Evolutionary conservation across 1,140 invertebrate genomes (phyloP), one percentile per base, ranked within the genome.

Genomic region (Paralvinella palmiformis): DNA sequence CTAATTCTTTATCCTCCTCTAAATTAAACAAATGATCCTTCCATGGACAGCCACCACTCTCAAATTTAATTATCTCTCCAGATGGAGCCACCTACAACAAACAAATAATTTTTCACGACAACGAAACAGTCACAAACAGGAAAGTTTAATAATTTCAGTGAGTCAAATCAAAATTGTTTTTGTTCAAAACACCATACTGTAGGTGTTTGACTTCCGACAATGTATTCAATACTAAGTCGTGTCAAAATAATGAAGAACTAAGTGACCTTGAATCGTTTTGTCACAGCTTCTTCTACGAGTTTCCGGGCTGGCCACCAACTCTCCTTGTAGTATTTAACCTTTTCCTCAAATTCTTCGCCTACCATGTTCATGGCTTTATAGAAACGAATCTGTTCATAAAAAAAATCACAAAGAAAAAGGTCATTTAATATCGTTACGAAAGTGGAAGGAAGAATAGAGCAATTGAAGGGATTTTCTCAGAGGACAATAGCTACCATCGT

Each of bases 221-320:
- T n/a, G n/a, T n/a, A n/a, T n/a, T n/a, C n/a, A n/a, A n/a, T n/a
- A n/a, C n/a, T n/a, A n/a, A n/a, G n/a, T n/a, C n/a, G n/a, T n/a
- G n/a, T n/a, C n/a, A n/a, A n/a, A n/a, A n/a, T 52, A 6, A 13
- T 44, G 10, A 52, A 69, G 31, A 64, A 41, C 27, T 52, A 53
- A 15, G 44, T 72, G 63, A 88, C 76, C 44, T 87, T 73, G 68
- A 85, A 85, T 55, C 94, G 83, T 15, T 85, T 83, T 58, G 87
- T 75, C 6, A 98, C 75, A 0, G 91, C 86, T 22, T 85, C 74
- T 62, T 85, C 82, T 0, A 98, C 91, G 63, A 85, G 82, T 55
- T 85, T 81, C 65, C 89, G 84, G 0, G 92, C 94, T 24, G 92
- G 91, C 68, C 90, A 84, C 94, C 94, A 98, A 1, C 86, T 81